A percentile compares a stretch with the other conserved stretches of the same genome.
phyloP scores from a whole-genome alignment of 53 echinoderm and acorn worm genomes.

The Echinometra lucunter region DNA sequence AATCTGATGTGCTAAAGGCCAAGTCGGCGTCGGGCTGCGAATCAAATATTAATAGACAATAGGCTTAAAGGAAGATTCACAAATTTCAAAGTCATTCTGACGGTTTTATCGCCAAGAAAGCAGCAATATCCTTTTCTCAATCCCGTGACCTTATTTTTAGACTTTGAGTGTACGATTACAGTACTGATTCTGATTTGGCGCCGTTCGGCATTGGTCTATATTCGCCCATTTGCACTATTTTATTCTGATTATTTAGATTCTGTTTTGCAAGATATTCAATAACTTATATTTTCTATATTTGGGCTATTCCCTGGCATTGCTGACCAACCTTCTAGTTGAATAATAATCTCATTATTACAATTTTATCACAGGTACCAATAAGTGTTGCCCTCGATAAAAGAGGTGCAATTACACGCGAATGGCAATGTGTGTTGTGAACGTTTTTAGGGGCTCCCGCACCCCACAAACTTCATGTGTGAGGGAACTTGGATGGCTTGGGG shows the following conservation, averaged over 20 bases:
- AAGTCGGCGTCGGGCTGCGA: background rate
- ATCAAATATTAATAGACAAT: background rate
- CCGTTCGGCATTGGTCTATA: background rate
- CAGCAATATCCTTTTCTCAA: background rate
- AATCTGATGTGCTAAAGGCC: slow-evolving; percentile 3
- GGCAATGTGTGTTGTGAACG: too few relatives aligned
- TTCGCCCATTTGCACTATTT: background rate
- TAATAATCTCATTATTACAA: background rate
- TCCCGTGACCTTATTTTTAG: background rate
- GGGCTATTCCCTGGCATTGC: background rate
- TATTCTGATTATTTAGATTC: background rate
- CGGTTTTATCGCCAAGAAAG: background rate
- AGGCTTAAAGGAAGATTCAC: background rate
- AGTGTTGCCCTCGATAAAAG: background rate
- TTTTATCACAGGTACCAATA: background rate
- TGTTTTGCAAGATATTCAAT: background rate
- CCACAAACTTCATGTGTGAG: too few relatives aligned
- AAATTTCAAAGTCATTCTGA: slow-evolving; percentile 7
- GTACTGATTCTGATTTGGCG: background rate
- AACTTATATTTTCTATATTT: background rate
- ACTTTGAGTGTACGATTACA: background rate
- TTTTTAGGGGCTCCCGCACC: too few relatives aligned
- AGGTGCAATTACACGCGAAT: background rate
- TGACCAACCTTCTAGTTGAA: background rate
- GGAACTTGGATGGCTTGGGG: too few relatives aligned